Conservation (phyloP, 1,140 invertebrate species). For the Stegodyphus mimosarum region DNA sequence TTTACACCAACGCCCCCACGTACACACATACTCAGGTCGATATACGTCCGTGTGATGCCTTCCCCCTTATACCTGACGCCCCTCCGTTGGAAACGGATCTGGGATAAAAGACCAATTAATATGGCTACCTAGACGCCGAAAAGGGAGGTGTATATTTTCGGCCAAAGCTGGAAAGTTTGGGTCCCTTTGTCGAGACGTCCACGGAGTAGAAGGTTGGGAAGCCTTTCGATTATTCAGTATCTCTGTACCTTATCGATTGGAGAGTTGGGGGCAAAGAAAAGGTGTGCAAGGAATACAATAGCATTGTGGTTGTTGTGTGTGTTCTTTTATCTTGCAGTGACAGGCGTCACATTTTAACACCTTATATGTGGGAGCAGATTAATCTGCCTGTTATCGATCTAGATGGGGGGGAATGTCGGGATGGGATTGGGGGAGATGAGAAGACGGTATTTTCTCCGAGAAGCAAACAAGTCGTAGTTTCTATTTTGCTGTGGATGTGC, state of each 20-base stretch:
- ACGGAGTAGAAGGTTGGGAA: background rate
- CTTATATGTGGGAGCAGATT: conserved; percentile 15
- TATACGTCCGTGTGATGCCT: conserved; percentile 1
- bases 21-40: conserved; percentile 43
- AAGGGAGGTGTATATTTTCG: conserved; percentile 20
- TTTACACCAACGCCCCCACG: conserved; percentile 48
- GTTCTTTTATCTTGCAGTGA: conserved; percentile 6
- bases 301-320: conserved; percentile 10
- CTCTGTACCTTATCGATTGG: conserved; percentile 17
- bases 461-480: no score
- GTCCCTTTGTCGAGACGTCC: background rate
- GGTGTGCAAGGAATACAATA: conserved; percentile 13
- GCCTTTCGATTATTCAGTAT: conserved; percentile 43
- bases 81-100: conserved; percentile 15
- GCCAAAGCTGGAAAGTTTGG: conserved; percentile 10
- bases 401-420: no score
- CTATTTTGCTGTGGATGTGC: no score
- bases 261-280: conserved; percentile 4
- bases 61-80: background rate
- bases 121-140: conserved; percentile 31
- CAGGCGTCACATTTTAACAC: conserved; percentile 51
- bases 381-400: conserved; percentile 28
- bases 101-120: conserved; percentile 54
- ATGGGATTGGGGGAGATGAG: no score
- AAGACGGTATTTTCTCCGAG: no score